Evolutionary conservation across 2,888 invertebrate genomes (phyloP), one percentile per base, ranked within the genome.

Genomic region (Euzetes globulus): DNA sequence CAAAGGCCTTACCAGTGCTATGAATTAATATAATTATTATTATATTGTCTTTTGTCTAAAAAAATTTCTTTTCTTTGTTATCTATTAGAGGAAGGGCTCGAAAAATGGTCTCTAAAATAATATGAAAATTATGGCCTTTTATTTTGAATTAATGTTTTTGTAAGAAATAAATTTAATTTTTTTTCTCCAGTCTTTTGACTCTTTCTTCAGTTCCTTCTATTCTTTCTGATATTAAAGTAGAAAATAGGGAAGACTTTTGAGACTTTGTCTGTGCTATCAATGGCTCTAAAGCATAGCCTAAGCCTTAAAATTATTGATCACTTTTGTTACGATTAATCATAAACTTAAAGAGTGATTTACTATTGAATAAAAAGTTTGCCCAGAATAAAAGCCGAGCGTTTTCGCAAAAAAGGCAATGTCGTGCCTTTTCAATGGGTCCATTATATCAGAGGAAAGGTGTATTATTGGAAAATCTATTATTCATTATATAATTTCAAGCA

Each of bases 401-500:
- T 5, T n/a, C n/a, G 7, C 11, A 41, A 13, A 41, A 50, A 50
- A 50, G 50, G 22, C 22, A 55, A 25, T 25, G 55, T 25, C 55
- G 50, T 50, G 50, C 50, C 19, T n/a, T 50, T 50, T 19, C 17
- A 19, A 19, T n/a, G 13, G 41, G 41, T 11, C 41, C 22, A 25
- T 55, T 25, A 55, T 55, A 25, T 25, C 22, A 55, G 7, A 17
- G 55, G 22, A 55, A 55, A 55, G 55, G 55, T 55, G 55, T 55
- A 22, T 19, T 55, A 55, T 55, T 55, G 22, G 50, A 5, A 19
- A 55, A 55, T 55, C 55, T 22, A 55, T 55, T 55, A 55, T 55
- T 55, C 55, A 55, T 55, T 55, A 55, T 25, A 55, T 55, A 55
- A 55, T 55, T 55, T 55, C 22, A 55, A 55, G 55, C 55, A 55